Evolutionary conservation across 2,113 vertebrate genomes (phyloP), one percentile per base, ranked within the genome.

Genomic region (Tachysurus fulvidraco): DNA sequence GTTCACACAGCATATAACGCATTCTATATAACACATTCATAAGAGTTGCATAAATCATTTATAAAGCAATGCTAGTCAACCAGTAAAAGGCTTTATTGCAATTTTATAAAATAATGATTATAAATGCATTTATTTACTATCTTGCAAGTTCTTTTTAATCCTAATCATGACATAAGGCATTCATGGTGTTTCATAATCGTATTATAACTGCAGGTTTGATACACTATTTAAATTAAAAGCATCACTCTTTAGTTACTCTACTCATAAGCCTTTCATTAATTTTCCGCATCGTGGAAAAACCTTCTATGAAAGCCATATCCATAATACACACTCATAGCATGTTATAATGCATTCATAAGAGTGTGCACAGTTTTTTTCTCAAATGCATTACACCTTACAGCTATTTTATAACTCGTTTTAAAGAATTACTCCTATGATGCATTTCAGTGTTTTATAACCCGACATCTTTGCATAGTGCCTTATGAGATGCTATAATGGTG

Each of bases 341-440:
- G 74, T 54, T 74, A 74, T 50, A 74, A 74, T 50, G 71, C 21
- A 74, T 74, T 77, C 25, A 77, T 54, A 77, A 77, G 23, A 0
- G 1, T 52, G n/a, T 14, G 2, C 13, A n/a, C 12, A 13, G 1
- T 5, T 2, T 50, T 50, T 50, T 14, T 25, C 17, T 25, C 6
- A 77, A 7, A 52, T 17, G 13, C 25, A 25, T 52, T 77, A 16
- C 5, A n/a, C 46, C 1, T 77, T n/a, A 77, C n/a, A n/a, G 46
- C 46, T 77, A 14, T 54, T 16, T n/a, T 71, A 44, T 46, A 78
- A 55, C 28, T 14, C 76, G 30, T 78, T 30, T 50, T 7, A 50
- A 30, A 28, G 8, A 52, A 50, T 78, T 28, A 6, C 4, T 55
- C 17, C 17, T 30, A 54, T 30, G 16, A 78, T 78, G 76, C 73